A percentile compares a stretch with the other conserved stretches of the same genome.
phyloP scores from a whole-genome alignment of 2,113 vertebrate species.

The Rhinopomastus cyanomelas region DNA sequence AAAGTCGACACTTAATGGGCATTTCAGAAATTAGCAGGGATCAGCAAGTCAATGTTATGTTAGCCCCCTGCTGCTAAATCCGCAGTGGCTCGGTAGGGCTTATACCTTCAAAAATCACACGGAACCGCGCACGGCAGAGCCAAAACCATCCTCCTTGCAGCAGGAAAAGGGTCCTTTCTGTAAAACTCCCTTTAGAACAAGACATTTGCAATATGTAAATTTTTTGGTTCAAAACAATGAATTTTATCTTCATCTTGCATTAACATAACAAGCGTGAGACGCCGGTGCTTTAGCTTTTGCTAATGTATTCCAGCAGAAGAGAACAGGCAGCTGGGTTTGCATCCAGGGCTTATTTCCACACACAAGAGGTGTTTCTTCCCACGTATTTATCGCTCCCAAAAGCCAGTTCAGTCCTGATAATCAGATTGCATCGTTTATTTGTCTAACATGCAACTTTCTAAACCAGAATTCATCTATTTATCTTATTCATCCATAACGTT shows the following conservation, averaged over 20 bases:
- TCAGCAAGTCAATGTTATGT: background rate
- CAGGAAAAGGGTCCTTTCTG: background rate
- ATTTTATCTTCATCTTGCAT: background rate
- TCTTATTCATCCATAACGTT: background rate
- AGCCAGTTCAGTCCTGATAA: background rate
- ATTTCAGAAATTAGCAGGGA: background rate
- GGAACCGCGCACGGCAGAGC: background rate
- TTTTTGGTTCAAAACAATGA: background rate
- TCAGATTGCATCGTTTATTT: background rate
- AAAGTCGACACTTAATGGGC: background rate
- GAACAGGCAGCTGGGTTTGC: background rate
- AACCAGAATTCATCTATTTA: too few species aligned
- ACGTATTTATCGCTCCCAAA: background rate
- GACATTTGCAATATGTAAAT: background rate
- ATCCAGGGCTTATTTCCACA: background rate
- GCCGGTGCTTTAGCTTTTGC: background rate
- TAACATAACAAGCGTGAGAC: background rate
- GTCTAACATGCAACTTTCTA: background rate
- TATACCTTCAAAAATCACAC: background rate
- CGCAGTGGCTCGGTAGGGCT: background rate
- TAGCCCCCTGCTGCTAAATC: background rate
- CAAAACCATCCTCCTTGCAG: background rate
- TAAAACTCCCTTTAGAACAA: background rate
- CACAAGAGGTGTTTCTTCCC: background rate
- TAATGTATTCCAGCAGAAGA: background rate